Evolutionary conservation across 1,140 invertebrate species (phyloP).

Genomic region (Platorchestia sp.): DNA sequence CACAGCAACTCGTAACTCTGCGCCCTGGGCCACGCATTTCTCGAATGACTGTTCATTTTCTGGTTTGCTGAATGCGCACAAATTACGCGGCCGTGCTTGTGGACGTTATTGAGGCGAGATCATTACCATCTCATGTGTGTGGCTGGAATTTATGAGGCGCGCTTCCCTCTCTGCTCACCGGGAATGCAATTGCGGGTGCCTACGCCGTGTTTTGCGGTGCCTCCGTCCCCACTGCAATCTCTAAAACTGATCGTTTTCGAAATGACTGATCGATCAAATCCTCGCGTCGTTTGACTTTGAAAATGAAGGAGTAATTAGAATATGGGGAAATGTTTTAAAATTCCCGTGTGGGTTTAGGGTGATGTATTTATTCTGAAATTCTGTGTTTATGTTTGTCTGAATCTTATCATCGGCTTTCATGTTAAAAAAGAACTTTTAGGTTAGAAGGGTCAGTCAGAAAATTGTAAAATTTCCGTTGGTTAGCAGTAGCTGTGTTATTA

Average conservation of each 20-base stretch:
- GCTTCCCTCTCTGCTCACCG: background rate
- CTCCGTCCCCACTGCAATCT: background rate
- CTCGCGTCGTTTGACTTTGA: background rate
- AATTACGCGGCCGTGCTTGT: background rate
- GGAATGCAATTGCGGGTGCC: background rate
- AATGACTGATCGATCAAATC: background rate
- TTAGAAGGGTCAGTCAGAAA: no score
- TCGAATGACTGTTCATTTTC: background rate
- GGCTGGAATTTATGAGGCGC: background rate
- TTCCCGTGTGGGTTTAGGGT: background rate
- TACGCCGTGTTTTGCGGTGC: background rate
- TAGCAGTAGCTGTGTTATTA: no score
- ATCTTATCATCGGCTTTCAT: no score
- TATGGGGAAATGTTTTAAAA: background rate
- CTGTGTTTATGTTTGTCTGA: no score
- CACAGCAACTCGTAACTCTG: background rate
- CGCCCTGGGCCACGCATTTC: background rate
- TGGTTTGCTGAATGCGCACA: background rate
- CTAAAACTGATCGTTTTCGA: background rate
- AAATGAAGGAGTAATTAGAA: background rate
- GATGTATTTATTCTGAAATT: background rate
- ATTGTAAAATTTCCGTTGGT: no score
- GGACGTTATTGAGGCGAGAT: background rate
- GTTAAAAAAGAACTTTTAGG: no score
- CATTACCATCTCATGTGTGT: constrained; percentile 26